These are phyloP conservation scores for Alethe diademata DNA, from an alignment of 2,113 vertebrate species.

Conservation along the genomic window DNA sequence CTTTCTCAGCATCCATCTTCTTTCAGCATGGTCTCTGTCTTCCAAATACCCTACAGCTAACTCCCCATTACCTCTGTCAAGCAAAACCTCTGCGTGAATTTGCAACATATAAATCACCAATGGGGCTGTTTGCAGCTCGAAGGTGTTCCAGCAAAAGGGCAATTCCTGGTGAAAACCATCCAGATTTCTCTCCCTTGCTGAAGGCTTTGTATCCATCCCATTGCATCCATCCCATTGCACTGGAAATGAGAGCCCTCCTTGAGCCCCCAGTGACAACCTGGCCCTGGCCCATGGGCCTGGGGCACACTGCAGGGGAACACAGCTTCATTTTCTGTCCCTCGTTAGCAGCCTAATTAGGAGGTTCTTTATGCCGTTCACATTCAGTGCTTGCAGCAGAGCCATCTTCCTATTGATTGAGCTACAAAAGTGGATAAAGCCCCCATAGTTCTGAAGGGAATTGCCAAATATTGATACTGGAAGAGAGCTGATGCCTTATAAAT, in stretches of 20 bases:
- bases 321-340: not conserved
- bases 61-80: not conserved
- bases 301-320: accelerated
- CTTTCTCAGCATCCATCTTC: no score
- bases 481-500: not conserved
- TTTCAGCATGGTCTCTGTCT: no score
- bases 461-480: not conserved
- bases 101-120: not conserved
- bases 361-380: not conserved
- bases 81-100: not conserved
- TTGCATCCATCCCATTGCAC: not conserved
- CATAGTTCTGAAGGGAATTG: not conserved
- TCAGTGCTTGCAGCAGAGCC: not conserved
- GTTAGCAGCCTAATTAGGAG: not conserved
- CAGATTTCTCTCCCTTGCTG: not conserved
- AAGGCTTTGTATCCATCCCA: no score
- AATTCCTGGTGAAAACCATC: not conserved
- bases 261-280: no score
- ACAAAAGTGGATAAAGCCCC: not conserved
- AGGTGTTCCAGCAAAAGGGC: not conserved
- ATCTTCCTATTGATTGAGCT: not conserved
- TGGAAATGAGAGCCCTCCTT: not conserved
- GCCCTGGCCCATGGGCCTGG: accelerated
- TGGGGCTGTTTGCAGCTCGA: not conserved
- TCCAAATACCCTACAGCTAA: not conserved